Percentiles rank a stretch among this genome's conserved stretches.
These are phyloP conservation scores for Poecilia latipinna DNA, from an alignment of 2,113 vertebrate species.

Conservation along the genomic window DNA sequence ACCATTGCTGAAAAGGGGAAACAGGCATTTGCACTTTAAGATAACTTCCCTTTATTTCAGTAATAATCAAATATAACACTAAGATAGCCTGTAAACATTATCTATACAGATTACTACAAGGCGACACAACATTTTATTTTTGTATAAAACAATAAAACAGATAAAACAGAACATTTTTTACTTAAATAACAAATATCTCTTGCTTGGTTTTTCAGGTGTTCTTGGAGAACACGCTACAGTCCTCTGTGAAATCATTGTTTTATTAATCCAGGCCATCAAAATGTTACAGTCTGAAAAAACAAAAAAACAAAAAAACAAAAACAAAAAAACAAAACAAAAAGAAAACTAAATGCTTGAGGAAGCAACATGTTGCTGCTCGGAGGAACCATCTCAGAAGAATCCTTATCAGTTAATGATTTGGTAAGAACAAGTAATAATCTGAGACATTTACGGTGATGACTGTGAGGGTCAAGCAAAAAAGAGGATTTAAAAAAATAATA, in stretches of 20 bases:
- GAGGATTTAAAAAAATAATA: not conserved
- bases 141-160: not conserved
- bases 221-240: too few relatives aligned
- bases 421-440: not conserved
- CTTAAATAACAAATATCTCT: not conserved
- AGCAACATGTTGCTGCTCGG: not conserved
- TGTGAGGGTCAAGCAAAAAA: not conserved
- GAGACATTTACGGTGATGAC: not conserved
- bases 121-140: not conserved
- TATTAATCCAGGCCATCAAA: not conserved
- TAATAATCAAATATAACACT: not conserved
- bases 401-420: not conserved
- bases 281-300: not conserved
- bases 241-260: not conserved
- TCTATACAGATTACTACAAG: not conserved
- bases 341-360: not conserved
- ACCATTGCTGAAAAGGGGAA: not conserved
- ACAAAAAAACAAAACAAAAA: too few relatives aligned
- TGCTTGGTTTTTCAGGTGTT: not conserved
- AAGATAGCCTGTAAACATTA: too few relatives aligned
- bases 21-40: not conserved
- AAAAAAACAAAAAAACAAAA: too few relatives aligned
- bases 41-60: not conserved
- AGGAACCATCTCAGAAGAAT: not conserved
- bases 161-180: not conserved